Conservation (phyloP, 2,797 vertebrate species). For the Tarsius wallacei region DNA sequence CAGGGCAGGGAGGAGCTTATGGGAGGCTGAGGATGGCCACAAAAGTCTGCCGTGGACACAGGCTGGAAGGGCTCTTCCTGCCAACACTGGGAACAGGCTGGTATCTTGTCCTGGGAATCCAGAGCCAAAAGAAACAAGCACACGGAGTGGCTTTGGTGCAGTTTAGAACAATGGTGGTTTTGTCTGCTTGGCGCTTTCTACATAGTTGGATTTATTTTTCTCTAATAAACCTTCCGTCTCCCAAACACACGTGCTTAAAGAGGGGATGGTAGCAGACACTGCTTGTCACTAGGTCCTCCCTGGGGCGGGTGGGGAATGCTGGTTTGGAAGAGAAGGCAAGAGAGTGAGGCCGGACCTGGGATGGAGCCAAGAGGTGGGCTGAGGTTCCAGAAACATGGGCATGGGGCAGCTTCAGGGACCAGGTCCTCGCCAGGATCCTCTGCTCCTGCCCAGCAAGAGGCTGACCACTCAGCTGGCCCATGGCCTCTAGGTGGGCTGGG, state of each 20-base stretch:
- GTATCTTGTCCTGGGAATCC: slow-evolving; percentile 8
- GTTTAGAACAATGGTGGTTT: slow-evolving; percentile 14
- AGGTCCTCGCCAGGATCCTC: too few relatives aligned
- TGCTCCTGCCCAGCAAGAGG: too few relatives aligned
- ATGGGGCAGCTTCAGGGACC: too few relatives aligned
- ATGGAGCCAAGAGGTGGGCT: too few relatives aligned
- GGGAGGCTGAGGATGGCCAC: background rate
- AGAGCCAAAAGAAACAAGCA: slow-evolving; percentile 47
- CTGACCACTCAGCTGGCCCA: too few relatives aligned
- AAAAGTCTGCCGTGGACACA: background rate
- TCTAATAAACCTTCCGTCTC: background rate
- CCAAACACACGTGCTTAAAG: background rate
- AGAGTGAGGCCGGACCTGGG: background rate
- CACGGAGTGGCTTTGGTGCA: background rate
- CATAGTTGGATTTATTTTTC: slow-evolving; percentile 47
- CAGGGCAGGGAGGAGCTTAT: background rate
- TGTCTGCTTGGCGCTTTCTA: slow-evolving; percentile 23
- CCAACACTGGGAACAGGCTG: background rate
- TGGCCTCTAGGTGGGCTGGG: background rate
- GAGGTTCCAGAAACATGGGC: too few relatives aligned
- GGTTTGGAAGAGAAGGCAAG: background rate
- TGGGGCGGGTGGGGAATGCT: too few relatives aligned
- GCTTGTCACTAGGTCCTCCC: background rate
- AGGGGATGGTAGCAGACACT: background rate
- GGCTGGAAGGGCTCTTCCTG: background rate